Conservation (phyloP, 2,113 vertebrate species). For the Bucco capensis region DNA sequence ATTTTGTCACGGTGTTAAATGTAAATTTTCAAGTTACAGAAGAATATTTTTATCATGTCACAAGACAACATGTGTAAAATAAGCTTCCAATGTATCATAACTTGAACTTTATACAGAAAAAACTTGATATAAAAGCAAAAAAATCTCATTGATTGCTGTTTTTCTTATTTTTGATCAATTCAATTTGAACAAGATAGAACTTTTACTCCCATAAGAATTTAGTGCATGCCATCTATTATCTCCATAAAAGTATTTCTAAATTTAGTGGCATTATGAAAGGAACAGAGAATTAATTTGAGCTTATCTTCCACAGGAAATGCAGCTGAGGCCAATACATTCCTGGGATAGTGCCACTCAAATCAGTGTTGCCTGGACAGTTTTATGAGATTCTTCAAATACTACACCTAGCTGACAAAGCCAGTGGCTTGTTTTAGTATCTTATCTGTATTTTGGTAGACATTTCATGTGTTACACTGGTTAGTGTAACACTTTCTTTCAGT, state of each 20-base stretch:
- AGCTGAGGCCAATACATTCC: background rate
- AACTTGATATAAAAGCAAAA: background rate
- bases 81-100: background rate
- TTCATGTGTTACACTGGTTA: background rate
- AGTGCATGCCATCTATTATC: background rate
- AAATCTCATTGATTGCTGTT: accelerated
- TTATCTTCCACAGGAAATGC: background rate
- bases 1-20: background rate
- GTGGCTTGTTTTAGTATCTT: background rate
- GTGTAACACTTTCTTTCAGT: background rate
- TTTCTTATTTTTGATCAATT: background rate
- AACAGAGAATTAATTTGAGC: background rate
- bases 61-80: background rate
- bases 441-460: background rate
- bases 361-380: background rate
- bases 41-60: background rate
- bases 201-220: background rate
- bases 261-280: background rate
- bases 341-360: background rate
- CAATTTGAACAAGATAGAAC: background rate
- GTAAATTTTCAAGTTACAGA: background rate
- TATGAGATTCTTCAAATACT: background rate
- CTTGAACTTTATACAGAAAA: background rate
- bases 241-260: background rate
- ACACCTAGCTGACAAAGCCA: background rate